These are phyloP conservation scores for Callosobruchus maculatus DNA, from an alignment of 2,888 invertebrate species.

Conservation along the genomic window DNA sequence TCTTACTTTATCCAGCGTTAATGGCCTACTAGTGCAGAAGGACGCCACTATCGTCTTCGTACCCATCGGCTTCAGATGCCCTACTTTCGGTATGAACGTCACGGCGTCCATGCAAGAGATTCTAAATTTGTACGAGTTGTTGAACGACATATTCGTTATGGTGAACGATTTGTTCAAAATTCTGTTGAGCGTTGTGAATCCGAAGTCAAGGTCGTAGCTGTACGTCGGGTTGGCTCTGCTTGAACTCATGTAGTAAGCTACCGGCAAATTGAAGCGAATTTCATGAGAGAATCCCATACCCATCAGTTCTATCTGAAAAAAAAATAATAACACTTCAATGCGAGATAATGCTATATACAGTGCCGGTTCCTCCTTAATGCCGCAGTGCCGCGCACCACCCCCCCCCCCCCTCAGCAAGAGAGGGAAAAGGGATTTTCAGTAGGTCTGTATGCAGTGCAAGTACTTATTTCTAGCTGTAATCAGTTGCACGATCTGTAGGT, in stretches of 20 bases:
- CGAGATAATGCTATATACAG: no score
- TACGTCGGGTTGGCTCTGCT: not conserved
- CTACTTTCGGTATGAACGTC: constrained; percentile 51
- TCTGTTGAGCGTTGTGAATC: constrained; percentile 40
- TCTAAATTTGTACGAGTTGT: constrained; percentile 45
- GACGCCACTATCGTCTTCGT: constrained; percentile 53
- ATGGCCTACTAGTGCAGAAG: constrained; percentile 50
- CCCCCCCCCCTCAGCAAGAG: no score
- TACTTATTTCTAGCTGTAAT: no score
- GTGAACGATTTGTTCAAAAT: constrained; percentile 45
- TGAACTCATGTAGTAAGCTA: not conserved
- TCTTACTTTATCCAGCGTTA: constrained; percentile 27
- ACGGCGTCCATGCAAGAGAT: constrained; percentile 41
- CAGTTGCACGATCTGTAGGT: no score
- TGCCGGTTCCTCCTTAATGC: no score
- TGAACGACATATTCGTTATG: constrained; percentile 46
- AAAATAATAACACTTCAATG: no score
- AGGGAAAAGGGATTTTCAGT: no score
- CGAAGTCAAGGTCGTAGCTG: constrained; percentile 45
- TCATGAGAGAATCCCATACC: constrained; percentile 23
- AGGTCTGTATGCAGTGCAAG: no score
- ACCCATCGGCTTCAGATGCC: constrained; percentile 47
- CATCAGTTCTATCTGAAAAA: constrained; percentile 41
- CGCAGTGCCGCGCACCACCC: no score
- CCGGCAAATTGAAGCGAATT: constrained; percentile 2